Evolutionary conservation across 2,113 vertebrate species (phyloP), one percentile per base, ranked within the genome.

Genomic region (Chloropsis cyanopogon): DNA sequence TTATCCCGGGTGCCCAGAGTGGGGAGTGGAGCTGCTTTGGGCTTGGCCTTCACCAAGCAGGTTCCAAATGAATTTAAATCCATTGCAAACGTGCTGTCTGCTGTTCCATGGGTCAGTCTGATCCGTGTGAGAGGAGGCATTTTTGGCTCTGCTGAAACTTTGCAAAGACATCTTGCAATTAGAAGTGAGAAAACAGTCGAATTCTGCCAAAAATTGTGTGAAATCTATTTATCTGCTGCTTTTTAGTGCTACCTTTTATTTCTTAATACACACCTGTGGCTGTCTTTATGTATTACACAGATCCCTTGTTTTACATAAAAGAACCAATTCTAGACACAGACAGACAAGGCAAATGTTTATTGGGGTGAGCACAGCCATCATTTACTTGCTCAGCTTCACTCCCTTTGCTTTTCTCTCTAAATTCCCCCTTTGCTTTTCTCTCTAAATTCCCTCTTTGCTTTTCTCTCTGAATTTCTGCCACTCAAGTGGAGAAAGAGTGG

Each of bases 61-160:
- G 66, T 64, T 88, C 85, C 52, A 47, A 87, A 52, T 63, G 79
- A 88, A 96, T 95, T 95, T 69, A 73, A 97, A 90, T 82, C 63
- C 57, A 42, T 75, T 63, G 54, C 79, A 91, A 82, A 73, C 22
- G 20, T 53, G 60, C 82, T 78, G 56, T 44, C 53, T 93, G 69
- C 44, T 35, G 24, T 80, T 86, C 83, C 63, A 2, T 56, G 31
- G 39, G 24, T 79, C 81, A 93, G 29, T 86, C 90, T 96, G 86
- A 86, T 78, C 25, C 9, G 12, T 35, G 47, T 56, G 63, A 93
- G 83, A 52, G 64, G 28, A 71, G 60, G 72, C 69, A 57, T 39
- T 86, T 71, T 72, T 91, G 59, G 53, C 73, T 92, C 31, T 61
- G 22, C 14, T 42, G 41, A 53, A 88, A 88, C 15, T 90, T 86